Evolutionary conservation across 2,797 vertebrate species (phyloP), one percentile per base, ranked within the genome.

Genomic region (Centroberyx gerrardi): DNA sequence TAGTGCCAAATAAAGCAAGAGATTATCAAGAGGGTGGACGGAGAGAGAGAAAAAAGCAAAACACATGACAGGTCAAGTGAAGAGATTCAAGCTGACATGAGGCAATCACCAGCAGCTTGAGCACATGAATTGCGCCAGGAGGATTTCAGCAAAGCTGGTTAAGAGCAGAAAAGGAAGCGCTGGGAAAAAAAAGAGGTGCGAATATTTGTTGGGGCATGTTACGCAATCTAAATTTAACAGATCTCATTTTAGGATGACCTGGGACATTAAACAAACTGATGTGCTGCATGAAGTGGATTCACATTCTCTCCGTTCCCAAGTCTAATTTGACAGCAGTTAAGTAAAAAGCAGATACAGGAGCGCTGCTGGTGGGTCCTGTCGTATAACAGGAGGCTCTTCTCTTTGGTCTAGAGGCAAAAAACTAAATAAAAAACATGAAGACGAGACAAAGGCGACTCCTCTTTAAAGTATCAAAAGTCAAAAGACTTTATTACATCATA

Each of bases 21-120:
- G 49, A 56, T 66, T 68, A 62, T 27, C 38, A 54, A 64, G 59
- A 68, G 52, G 27, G 62, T 22, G 54, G 42, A 62, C 52, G 48
- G 14, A 62, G 67, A 7, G 9, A 44, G 27, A 29, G 40, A 7
- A 54, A 18, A 28, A 51, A 54, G 33, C 4, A 27, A 48, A 5
- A 6, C 8, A 62, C 36, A 12, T 70, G 62, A 59, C 44, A 33
- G 65, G 69, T 60, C 8, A 59, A 76, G 78, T 82, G 76, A 84
- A 28, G 68, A 67, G 71, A 89, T 85, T 84, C 27, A 13, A 79
- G 70, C 56, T 83, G 85, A 85, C 80, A 85, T 76, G 67, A 80
- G 62, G 62, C 56, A 75, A 68, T 81, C 78, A 52, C 51, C 64
- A 52, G 72, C 65, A 78, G 76, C 62, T 51, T 59, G 59, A 62